Evolutionary conservation across 2,797 vertebrate genomes (phyloP).

Genomic region (Coracias cyanogaster): DNA sequence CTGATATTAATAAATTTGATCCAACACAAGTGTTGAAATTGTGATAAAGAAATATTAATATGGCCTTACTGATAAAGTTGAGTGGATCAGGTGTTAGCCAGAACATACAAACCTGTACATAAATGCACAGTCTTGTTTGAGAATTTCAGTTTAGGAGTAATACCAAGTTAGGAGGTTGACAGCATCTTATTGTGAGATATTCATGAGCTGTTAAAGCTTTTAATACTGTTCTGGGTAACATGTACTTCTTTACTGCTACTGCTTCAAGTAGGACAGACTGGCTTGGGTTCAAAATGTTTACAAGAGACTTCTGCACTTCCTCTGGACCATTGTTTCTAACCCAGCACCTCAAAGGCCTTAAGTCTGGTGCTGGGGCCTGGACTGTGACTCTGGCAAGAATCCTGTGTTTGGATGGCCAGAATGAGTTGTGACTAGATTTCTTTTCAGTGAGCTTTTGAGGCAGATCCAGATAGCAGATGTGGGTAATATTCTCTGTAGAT

Average conservation of each 20-base stretch:
- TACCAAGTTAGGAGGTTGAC: background rate
- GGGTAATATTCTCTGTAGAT: background rate
- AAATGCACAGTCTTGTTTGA: background rate
- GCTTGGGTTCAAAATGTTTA: background rate
- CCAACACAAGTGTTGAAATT: background rate
- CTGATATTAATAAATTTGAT: background rate
- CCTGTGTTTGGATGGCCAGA: background rate
- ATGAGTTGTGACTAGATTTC: background rate
- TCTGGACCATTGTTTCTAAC: background rate
- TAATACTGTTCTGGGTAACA: background rate
- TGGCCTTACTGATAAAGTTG: background rate
- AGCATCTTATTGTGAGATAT: background rate
- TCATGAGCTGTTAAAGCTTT: background rate
- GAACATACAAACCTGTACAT: background rate
- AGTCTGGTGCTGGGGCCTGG: background rate
- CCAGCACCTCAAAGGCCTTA: rapidly evolving
- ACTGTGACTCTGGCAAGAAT: background rate
- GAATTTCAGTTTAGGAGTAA: background rate
- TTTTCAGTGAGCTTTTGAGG: background rate
- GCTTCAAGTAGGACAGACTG: background rate
- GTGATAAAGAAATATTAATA: background rate
- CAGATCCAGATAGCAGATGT: background rate
- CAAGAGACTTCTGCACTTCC: background rate
- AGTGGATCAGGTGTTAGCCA: background rate
- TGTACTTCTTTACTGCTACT: background rate